Evolutionary conservation across 2,113 vertebrate species (phyloP).

Genomic region (Heloderma charlesbogerti): DNA sequence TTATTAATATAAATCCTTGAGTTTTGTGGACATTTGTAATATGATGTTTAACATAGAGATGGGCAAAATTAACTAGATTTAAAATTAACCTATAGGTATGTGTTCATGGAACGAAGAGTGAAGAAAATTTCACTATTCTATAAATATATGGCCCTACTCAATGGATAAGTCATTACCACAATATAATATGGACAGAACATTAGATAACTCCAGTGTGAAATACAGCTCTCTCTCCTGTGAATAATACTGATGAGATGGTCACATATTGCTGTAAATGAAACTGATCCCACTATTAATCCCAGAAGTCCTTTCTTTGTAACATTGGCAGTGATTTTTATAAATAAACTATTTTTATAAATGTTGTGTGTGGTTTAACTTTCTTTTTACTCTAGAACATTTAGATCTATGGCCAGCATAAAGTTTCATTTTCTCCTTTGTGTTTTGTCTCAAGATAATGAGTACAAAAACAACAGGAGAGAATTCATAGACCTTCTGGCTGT

Average conservation of each 20-base stretch:
- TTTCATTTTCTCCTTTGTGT: not conserved
- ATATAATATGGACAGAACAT: not conserved
- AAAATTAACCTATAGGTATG: not conserved
- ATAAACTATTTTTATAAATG: constrained; percentile 5
- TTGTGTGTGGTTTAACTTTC: not conserved
- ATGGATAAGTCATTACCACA: no score
- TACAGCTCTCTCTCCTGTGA: not conserved
- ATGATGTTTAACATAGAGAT: not conserved
- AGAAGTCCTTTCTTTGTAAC: not conserved
- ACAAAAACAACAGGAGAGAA: not conserved
- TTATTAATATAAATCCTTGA: not conserved
- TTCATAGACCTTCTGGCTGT: not conserved
- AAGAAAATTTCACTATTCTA: not conserved
- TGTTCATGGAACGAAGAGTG: not conserved
- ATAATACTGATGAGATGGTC: no score
- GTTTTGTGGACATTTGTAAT: not conserved
- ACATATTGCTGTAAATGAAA: not conserved
- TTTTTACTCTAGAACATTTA: not conserved
- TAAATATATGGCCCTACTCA: no score
- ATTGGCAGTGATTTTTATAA: not conserved
- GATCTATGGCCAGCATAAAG: not conserved
- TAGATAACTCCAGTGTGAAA: not conserved
- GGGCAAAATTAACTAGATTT: not conserved
- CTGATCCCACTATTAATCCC: not conserved
- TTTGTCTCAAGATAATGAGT: not conserved